Conservation (phyloP, 92 coral and sea anemone genomes). For the Umimayanthus chanpuru region DNA sequence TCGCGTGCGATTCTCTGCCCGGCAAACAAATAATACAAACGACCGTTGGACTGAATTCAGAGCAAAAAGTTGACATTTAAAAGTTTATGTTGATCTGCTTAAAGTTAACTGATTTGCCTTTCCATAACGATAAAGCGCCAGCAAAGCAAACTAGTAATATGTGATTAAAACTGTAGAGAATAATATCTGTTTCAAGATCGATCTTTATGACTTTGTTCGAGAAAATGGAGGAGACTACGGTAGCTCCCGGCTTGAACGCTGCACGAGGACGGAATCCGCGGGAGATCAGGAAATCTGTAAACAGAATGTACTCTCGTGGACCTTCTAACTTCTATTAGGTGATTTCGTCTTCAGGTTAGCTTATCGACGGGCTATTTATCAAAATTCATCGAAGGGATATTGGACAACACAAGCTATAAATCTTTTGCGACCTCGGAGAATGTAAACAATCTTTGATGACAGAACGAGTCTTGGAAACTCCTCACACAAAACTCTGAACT, state of each 20-base stretch:
- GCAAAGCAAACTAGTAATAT: neutral
- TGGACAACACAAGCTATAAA: neutral
- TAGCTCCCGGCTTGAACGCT: neutral
- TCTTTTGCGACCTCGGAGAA: neutral
- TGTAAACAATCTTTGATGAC: neutral
- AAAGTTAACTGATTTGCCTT: neutral
- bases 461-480: neutral
- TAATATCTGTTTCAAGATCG: neutral
- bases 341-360: neutral
- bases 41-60: neutral
- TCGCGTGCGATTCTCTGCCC: neutral
- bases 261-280: neutral
- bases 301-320: neutral
- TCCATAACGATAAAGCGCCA: neutral
- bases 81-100: neutral
- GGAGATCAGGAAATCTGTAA: neutral
- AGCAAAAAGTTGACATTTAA: too few relatives aligned
- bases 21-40: neutral
- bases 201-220: neutral
- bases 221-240: too few relatives aligned
- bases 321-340: neutral
- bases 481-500: neutral
- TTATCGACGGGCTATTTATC: neutral
- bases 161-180: neutral
- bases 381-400: neutral